Base-by-base conservation (phyloP, 2,113 vertebrate species). In the Nematolebias whitei region DNA sequence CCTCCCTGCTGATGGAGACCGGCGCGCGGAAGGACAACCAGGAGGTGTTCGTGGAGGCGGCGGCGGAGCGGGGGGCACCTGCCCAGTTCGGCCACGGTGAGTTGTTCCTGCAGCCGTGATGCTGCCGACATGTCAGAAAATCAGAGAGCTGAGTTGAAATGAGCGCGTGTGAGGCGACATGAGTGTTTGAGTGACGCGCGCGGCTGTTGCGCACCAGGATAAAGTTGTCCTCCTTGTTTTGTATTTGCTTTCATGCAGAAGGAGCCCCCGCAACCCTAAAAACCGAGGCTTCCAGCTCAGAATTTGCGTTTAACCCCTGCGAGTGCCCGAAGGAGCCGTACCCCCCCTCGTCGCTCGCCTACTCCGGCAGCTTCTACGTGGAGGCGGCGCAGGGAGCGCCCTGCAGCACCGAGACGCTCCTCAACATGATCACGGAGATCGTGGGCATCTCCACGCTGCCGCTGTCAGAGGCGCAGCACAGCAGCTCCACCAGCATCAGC, bases 341-440 rank as follows among this genome's bases (percentile, higher is more conserved):
- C 92, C 93, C 94, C 76, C 84, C 87, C 58, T 93, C 96, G 19
- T 91, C 96, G 4, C 93, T 98, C 87, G 94, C 95, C 87, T 98
- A 98, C 93, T 96, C 96, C 1, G 96, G 97, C 88, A 98, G 96
- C 88, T 98, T 99, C 92, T 97, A 98, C 89, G 96, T 99, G 71
- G 96, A 98, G 85, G 94, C 96, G 0, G 93, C 94, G 23, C 95
- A 95, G 13, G 96, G 96, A 88, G 94, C 95, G 66, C 92, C 95
- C 38, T 96, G 95, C 91, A 96, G 96, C 86, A 95, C 95, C 52
- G 96, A 99, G 76, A 95, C 96, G 39, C 93, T 99, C 77, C 96
- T 99, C 92, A 98, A 95, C 85, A 94, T 99, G 90, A 98, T 99
- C 93, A 98, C 96, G 0, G 97, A 97, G 58, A 98, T 99, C 68